phyloP scores from a whole-genome alignment of 2,797 vertebrate species.

The Dryobates pubescens region DNA sequence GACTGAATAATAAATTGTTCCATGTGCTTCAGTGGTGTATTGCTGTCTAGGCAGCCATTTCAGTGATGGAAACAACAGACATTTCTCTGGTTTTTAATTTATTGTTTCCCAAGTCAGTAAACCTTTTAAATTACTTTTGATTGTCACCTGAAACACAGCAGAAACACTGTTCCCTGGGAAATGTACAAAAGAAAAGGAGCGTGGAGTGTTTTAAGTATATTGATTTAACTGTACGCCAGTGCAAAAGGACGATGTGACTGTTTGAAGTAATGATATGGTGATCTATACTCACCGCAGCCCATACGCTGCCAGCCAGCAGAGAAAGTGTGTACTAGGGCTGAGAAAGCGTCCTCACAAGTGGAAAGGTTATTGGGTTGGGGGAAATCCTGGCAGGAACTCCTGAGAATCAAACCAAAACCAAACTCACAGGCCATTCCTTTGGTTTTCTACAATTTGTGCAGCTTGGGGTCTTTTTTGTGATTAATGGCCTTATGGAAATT shows the following conservation, averaged over 20 bases:
- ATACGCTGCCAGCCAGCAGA: neutral
- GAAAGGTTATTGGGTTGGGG: neutral
- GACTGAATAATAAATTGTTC: constrained; percentile 7
- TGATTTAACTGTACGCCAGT: neutral
- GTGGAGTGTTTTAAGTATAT: neutral
- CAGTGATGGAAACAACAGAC: neutral
- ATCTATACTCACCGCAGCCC: neutral
- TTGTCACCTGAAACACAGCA: constrained; percentile 18
- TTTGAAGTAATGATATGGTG: neutral
- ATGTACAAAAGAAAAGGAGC: neutral
- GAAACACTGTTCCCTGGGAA: neutral
- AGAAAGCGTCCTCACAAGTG: neutral
- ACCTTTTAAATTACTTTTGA: neutral
- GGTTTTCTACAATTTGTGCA: constrained; percentile 3
- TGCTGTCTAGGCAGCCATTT: constrained; percentile 50
- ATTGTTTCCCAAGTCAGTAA: constrained; percentile 1
- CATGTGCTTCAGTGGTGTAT: constrained; percentile 72
- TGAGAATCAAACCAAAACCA: too few species aligned
- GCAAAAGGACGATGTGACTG: neutral
- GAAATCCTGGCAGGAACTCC: neutral
- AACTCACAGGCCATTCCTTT: neutral
- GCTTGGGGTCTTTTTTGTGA: neutral
- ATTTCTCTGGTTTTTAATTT: neutral
- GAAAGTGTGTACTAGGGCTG: neutral
- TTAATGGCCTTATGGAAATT: neutral